Percentiles rank a stretch among this genome's conserved stretches.
These are phyloP conservation scores for Drosophila mauritiana DNA, from an alignment of 1,140 invertebrate genomes.

Conservation along the genomic window DNA sequence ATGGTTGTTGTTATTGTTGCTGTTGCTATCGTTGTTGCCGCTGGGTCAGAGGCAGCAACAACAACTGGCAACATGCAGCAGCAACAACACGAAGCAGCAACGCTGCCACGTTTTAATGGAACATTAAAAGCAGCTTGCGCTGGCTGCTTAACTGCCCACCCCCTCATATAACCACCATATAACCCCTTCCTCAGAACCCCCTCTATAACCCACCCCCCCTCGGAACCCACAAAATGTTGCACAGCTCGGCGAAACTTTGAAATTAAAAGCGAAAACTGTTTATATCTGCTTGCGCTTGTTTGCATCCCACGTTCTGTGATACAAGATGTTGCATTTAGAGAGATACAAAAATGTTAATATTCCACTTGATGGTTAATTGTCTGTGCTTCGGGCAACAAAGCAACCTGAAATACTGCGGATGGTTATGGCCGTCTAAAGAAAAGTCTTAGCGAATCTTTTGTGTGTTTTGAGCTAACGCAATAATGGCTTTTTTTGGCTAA, in stretches of 20 bases:
- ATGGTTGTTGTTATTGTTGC: slow-evolving; percentile 13
- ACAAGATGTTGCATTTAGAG: slow-evolving; percentile 54
- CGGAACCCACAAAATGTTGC: slow-evolving; percentile 63
- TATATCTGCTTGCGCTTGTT: slow-evolving; percentile 34
- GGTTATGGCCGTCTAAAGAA: not conserved
- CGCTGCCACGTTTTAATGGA: slow-evolving; percentile 63
- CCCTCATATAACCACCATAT: slow-evolving; percentile 39
- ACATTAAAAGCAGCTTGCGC: slow-evolving; percentile 78
- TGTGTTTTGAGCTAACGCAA: not conserved
- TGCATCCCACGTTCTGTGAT: slow-evolving; percentile 42
- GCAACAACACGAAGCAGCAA: slow-evolving; percentile 19
- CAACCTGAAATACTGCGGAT: slow-evolving; percentile 11
- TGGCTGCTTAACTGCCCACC: slow-evolving; percentile 49
- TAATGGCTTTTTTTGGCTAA: not conserved
- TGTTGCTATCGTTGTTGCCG: slow-evolving; percentile 13
- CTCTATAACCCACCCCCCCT: not conserved
- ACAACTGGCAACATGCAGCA: slow-evolving; percentile 33
- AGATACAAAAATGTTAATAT: slow-evolving; percentile 30
- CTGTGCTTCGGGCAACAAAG: slow-evolving; percentile 18
- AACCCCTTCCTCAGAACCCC: slow-evolving; percentile 7
- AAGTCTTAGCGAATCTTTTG: not conserved
- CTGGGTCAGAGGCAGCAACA: slow-evolving; percentile 27
- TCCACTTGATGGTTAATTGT: slow-evolving; percentile 51
- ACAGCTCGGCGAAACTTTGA: slow-evolving; percentile 66
- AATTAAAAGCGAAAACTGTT: slow-evolving; percentile 72